These are phyloP conservation scores for Pogonomyrmex californicus DNA, from an alignment of 1,140 invertebrate genomes.

Conservation along the genomic window DNA sequence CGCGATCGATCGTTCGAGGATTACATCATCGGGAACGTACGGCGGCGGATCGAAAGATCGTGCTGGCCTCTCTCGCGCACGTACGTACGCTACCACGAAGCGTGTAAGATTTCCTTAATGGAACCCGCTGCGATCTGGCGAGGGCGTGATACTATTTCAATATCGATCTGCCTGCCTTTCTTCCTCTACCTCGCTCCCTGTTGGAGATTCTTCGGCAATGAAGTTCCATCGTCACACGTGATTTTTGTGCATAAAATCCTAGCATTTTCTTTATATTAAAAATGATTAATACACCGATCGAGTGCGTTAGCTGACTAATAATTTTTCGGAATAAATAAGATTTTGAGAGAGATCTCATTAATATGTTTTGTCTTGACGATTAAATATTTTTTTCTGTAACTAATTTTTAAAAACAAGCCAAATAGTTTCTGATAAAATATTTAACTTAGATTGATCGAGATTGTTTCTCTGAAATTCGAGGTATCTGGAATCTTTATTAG, in stretches of 20 bases:
- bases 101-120: conserved; percentile 68
- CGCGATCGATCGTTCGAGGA: background rate
- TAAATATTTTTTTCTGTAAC: background rate
- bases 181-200: conserved; percentile 49
- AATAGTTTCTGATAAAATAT: background rate
- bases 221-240: conserved; percentile 51
- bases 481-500: background rate
- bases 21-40: conserved; percentile 38
- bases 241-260: conserved; percentile 58
- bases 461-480: background rate
- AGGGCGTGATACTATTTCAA: conserved; percentile 80
- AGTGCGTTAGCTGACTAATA: background rate
- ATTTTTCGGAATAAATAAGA: background rate
- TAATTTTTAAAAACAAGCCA: background rate
- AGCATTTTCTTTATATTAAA: conserved; percentile 10
- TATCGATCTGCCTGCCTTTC: conserved; percentile 74
- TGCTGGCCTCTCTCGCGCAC: conserved; percentile 47
- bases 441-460: background rate
- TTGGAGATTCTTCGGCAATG: conserved; percentile 50
- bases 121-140: conserved; percentile 69
- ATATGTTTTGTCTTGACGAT: background rate
- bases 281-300: conserved; percentile 31
- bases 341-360: background rate
- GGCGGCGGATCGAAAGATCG: conserved; percentile 39
- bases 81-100: conserved; percentile 70